Evolutionary conservation across 2,888 invertebrate genomes (phyloP).

Genomic region (Mimachlamys varia): DNA sequence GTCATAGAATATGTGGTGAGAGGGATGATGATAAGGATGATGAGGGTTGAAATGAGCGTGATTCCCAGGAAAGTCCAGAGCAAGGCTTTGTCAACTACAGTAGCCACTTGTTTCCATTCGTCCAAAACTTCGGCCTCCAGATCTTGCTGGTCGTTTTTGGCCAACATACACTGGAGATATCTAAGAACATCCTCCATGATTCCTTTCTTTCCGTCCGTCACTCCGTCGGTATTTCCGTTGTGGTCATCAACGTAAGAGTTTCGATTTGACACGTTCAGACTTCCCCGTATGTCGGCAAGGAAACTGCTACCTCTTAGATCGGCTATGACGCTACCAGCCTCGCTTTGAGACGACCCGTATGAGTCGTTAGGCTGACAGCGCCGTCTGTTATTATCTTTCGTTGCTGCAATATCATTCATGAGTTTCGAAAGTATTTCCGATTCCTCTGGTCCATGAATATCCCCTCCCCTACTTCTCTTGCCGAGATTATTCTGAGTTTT

Average conservation of each 20-base stretch:
- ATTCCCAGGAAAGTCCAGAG: slow-evolving; percentile 76
- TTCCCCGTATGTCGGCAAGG: slow-evolving; percentile 57
- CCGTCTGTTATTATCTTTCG: slow-evolving; percentile 38
- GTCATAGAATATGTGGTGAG: background rate
- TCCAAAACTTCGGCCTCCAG: slow-evolving; percentile 70
- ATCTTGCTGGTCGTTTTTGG: slow-evolving; percentile 75
- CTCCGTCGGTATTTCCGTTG: slow-evolving; percentile 18
- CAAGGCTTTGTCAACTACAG: slow-evolving; percentile 76
- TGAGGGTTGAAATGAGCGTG: slow-evolving; percentile 70
- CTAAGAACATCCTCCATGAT: slow-evolving; percentile 74
- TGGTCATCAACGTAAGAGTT: slow-evolving; percentile 58
- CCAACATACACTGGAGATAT: slow-evolving; percentile 73
- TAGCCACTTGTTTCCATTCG: slow-evolving; percentile 79
- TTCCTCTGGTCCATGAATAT: slow-evolving; percentile 36
- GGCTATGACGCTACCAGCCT: slow-evolving; percentile 44
- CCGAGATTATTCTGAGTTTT: slow-evolving; percentile 38
- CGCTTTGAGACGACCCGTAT: slow-evolving; percentile 37
- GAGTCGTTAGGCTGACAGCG: slow-evolving; percentile 11
- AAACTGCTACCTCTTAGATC: slow-evolving; percentile 54
- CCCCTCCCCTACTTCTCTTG: slow-evolving; percentile 1
- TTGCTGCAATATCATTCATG: slow-evolving; percentile 40
- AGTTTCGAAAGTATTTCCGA: slow-evolving; percentile 45
- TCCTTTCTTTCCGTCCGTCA: slow-evolving; percentile 51
- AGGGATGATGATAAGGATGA: slow-evolving; percentile 75
- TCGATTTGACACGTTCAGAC: slow-evolving; percentile 58